A percentile compares a stretch with the other conserved stretches of the same genome.
phyloP scores from a whole-genome alignment of 2,797 vertebrate genomes.

The Neosilurus mollespiculum region DNA sequence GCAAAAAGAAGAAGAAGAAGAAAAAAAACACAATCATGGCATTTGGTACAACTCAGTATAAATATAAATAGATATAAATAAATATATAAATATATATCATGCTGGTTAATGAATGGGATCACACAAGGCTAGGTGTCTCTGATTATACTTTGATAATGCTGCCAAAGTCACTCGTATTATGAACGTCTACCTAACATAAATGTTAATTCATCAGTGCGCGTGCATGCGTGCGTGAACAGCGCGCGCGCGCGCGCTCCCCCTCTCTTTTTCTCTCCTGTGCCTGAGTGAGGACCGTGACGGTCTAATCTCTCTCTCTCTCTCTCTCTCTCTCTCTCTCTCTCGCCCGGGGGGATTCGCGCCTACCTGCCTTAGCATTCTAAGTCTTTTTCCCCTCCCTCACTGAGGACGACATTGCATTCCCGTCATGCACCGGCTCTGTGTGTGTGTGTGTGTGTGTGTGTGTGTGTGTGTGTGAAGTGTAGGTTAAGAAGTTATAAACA shows the following conservation, averaged over 20 bases:
- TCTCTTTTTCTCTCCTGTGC: background rate
- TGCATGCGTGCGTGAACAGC: constrained; percentile 38
- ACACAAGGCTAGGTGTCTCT: background rate
- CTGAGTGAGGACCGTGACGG: too few species aligned
- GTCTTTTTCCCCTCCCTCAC: constrained; percentile 16
- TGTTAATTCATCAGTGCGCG: constrained; percentile 42
- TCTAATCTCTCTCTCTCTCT: background rate
- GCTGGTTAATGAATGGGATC: background rate
- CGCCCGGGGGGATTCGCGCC: constrained; percentile 22
- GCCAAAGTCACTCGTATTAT: background rate
- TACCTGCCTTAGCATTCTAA: constrained; percentile 38
- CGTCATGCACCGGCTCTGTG: constrained; percentile 21
- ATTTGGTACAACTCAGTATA: too few species aligned
- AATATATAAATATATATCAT: too few species aligned
- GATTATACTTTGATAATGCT: background rate
- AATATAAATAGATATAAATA: too few species aligned
- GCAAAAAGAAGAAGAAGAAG: too few species aligned
- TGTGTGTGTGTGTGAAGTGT: constrained; percentile 1
- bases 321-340: constrained; percentile 11
- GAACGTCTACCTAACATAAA: constrained; percentile 36
- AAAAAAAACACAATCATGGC: too few species aligned
- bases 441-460: constrained; percentile 3
- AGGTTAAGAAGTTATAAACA: constrained; percentile 37
- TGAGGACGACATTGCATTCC: constrained; percentile 26
- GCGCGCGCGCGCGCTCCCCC: background rate